Conservation (phyloP, 2,113 vertebrate species). For the Piprites chloris region DNA sequence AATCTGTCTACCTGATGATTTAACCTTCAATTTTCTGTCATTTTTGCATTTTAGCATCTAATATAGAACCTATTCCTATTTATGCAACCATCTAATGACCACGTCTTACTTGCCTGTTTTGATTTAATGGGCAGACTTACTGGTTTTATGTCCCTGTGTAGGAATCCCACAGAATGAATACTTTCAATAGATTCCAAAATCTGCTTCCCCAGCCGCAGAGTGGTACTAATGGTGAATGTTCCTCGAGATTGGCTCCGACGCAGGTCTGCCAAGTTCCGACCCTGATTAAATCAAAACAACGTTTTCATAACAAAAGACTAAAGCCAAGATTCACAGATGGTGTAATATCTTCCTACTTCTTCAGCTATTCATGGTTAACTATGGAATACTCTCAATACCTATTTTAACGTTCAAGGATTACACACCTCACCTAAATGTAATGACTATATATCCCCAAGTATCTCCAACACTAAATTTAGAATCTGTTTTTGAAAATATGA, state of each 20-base stretch:
- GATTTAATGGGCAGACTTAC: slow-evolving; percentile 70
- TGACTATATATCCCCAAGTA: neutral
- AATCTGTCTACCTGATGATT: neutral
- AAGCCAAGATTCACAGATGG: neutral
- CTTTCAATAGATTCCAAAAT: slow-evolving; percentile 97
- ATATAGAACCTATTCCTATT: neutral
- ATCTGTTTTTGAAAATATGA: neutral
- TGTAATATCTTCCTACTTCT: neutral
- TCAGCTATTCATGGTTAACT: neutral
- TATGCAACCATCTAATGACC: neutral
- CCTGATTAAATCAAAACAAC: slow-evolving; percentile 71
- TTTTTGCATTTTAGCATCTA: neutral
- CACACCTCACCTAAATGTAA: neutral
- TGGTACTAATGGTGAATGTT: slow-evolving; percentile 94
- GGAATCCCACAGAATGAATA: slow-evolving; percentile 97
- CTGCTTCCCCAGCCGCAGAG: slow-evolving; percentile 91
- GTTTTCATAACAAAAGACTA: neutral
- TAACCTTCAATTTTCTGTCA: neutral
- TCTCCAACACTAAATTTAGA: neutral
- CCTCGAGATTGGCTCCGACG: slow-evolving; percentile 92
- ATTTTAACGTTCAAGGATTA: neutral
- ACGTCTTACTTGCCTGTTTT: neutral
- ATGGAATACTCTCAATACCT: neutral
- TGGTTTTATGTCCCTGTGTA: slow-evolving; percentile 98
- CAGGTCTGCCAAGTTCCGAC: slow-evolving; percentile 95